Evolutionary conservation across 2,113 vertebrate genomes (phyloP).

Genomic region (Oncorhynchus keta): DNA sequence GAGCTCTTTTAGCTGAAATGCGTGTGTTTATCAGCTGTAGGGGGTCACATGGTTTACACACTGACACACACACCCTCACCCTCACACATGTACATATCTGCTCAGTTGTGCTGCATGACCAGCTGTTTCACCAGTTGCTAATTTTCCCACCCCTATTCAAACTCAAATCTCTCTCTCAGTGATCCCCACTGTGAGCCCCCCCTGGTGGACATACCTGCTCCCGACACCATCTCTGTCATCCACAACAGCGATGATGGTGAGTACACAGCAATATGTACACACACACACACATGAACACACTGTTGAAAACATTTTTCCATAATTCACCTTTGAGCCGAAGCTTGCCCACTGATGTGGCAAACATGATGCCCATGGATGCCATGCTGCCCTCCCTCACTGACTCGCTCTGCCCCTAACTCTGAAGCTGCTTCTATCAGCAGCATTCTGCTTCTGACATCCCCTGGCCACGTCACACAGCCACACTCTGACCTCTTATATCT

Average conservation of each 20-base stretch:
- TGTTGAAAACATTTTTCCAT: background rate
- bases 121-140: background rate
- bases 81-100: too few species aligned
- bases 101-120: background rate
- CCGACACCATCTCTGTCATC: slow-evolving; percentile 80
- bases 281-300: background rate
- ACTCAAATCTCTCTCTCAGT: slow-evolving; percentile 61
- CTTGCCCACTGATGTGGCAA: too few species aligned
- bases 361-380: too few species aligned
- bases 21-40: too few species aligned
- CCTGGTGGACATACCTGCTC: slow-evolving; percentile 84
- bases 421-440: background rate
- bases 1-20: background rate
- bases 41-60: background rate
- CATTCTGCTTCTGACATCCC: background rate
- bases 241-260: slow-evolving; percentile 94
- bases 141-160: background rate
- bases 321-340: background rate
- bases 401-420: background rate
- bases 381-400: too few species aligned
- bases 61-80: background rate
- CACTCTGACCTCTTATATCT: slow-evolving; percentile 3
- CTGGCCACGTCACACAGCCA: background rate
- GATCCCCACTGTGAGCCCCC: slow-evolving; percentile 74
- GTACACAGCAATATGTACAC: slow-evolving; percentile 12